Conservation (phyloP, 2,113 vertebrate species). For the Euleptes europaea region DNA sequence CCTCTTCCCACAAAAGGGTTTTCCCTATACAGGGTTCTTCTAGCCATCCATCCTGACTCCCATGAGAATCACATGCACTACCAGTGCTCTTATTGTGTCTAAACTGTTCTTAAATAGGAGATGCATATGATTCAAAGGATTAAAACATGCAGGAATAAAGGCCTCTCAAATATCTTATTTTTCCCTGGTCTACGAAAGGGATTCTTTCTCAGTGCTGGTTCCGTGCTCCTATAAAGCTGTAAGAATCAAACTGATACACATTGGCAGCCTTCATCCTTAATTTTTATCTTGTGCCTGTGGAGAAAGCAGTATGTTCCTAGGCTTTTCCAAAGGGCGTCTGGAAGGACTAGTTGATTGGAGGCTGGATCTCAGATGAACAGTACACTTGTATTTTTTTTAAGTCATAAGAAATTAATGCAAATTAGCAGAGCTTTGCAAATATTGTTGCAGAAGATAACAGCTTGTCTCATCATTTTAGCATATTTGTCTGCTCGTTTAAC, state of each 20-base stretch:
- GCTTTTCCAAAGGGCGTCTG: constrained; percentile 17
- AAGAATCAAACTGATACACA: constrained; percentile 15
- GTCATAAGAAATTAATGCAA: neutral
- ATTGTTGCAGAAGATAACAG: constrained; percentile 35
- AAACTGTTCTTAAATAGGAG: neutral
- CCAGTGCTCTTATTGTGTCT: neutral
- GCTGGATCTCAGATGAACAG: neutral
- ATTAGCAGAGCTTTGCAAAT: constrained; percentile 22
- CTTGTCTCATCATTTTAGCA: constrained; percentile 13
- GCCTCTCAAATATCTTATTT: neutral
- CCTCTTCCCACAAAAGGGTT: neutral
- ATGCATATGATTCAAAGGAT: neutral
- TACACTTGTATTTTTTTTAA: neutral
- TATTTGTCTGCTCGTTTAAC: constrained; percentile 3
- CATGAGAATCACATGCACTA: neutral
- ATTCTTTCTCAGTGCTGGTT: constrained; percentile 8
- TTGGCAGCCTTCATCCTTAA: constrained; percentile 3
- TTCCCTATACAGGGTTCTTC: neutral
- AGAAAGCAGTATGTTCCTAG: neutral
- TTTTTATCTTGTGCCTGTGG: constrained; percentile 21
- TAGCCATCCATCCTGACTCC: neutral
- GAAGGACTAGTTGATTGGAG: neutral
- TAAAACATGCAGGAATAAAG: neutral
- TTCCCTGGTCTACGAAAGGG: neutral
- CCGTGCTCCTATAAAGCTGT: neutral